Conservation (phyloP, 2,797 vertebrate species). For the Etheostoma perlongum region DNA sequence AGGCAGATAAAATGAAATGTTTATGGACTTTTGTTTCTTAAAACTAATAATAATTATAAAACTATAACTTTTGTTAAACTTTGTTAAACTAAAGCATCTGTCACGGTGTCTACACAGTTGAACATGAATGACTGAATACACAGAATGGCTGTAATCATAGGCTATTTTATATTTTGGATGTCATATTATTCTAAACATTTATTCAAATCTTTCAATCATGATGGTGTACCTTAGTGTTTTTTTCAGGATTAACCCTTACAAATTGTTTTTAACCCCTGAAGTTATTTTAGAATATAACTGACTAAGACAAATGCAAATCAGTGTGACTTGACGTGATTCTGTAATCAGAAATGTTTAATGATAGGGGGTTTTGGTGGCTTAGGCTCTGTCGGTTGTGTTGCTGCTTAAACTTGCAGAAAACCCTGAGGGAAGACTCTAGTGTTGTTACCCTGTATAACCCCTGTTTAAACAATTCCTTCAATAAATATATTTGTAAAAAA, state of each 20-base stretch:
- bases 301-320: background rate
- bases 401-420: too few relatives aligned
- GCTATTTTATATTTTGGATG: background rate
- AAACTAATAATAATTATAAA: background rate
- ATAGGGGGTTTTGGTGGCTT: background rate
- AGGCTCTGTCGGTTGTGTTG: too few relatives aligned
- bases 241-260: background rate
- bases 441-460: too few relatives aligned
- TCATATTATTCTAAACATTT: background rate
- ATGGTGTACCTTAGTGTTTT: background rate
- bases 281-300: background rate
- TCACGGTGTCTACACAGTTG: background rate
- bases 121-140: background rate
- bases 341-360: slow-evolving; percentile 20
- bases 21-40: background rate
- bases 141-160: too few relatives aligned
- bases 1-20: background rate
- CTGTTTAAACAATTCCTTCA: too few relatives aligned
- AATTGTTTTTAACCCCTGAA: background rate
- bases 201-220: background rate
- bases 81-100: background rate
- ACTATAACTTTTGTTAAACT: background rate
- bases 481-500: too few relatives aligned
- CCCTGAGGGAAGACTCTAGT: too few relatives aligned
- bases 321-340: slow-evolving; percentile 16